These are phyloP conservation scores for Aythya baeri DNA, from an alignment of 2,113 vertebrate genomes.

Conservation along the genomic window DNA sequence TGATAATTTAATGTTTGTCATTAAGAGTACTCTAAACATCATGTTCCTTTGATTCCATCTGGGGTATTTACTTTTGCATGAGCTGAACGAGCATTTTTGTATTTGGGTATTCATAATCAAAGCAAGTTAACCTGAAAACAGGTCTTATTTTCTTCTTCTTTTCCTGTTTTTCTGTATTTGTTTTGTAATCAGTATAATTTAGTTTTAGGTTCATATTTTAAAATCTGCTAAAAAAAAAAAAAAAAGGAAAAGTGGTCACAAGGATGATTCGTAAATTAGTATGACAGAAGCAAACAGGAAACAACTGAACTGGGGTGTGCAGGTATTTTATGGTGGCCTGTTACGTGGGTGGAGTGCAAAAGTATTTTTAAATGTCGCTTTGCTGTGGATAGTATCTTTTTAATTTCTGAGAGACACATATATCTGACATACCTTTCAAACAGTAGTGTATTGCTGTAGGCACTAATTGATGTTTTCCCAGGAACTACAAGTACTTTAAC, in stretches of 20 bases:
- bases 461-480: slow-evolving; percentile 12
- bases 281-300: neutral
- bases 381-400: neutral
- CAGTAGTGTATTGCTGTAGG: neutral
- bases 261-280: neutral
- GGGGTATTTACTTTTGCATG: neutral
- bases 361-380: neutral
- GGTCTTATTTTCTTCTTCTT: neutral
- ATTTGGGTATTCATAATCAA: neutral
- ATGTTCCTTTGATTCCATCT: neutral
- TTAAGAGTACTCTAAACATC: neutral
- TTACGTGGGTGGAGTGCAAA: neutral
- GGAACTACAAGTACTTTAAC: neutral
- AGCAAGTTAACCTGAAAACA: neutral
- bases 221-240: neutral
- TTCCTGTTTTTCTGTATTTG: neutral
- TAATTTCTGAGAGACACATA: neutral
- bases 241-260: neutral
- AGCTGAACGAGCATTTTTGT: neutral
- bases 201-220: neutral
- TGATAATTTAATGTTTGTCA: neutral
- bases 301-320: neutral
- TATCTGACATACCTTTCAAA: neutral
- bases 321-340: neutral
- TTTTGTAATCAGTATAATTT: neutral